A percentile compares a stretch with the other conserved stretches of the same genome.
Conservation (phyloP, 2,113 vertebrate genomes). For the Lasiurus borealis region DNA sequence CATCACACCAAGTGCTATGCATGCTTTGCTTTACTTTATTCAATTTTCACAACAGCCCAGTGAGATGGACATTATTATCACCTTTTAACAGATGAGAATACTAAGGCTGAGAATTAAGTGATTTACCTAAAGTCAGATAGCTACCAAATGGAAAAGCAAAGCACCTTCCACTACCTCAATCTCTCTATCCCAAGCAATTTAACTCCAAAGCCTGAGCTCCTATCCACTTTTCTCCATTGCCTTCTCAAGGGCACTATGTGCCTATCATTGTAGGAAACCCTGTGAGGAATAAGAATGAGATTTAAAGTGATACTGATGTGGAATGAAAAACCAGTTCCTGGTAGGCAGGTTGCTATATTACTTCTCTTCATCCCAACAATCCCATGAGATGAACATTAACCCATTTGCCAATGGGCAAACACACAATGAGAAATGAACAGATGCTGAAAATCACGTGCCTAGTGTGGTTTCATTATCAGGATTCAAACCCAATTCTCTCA, state of each 20-base stretch:
- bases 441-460: neutral
- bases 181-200: neutral
- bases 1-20: neutral
- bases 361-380: constrained; percentile 37
- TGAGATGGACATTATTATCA: neutral
- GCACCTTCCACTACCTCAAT: too few relatives aligned
- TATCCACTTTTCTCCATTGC: neutral
- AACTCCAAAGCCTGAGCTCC: constrained; percentile 36
- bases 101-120: constrained; percentile 18
- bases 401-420: neutral
- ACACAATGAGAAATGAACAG: neutral
- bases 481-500: constrained; percentile 23
- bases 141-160: constrained; percentile 36
- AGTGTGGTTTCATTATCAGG: neutral
- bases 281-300: neutral
- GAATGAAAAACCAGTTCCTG: neutral
- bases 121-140: neutral
- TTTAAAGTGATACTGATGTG: neutral
- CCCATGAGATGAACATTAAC: neutral
- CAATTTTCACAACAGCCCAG: neutral
- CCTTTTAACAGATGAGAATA: constrained; percentile 12
- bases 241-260: neutral
- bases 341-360: neutral
- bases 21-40: constrained; percentile 28
- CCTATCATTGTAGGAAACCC: neutral